Base-by-base conservation (phyloP, 2,888 invertebrate species). In the Dichetophora obliterata region DNA sequence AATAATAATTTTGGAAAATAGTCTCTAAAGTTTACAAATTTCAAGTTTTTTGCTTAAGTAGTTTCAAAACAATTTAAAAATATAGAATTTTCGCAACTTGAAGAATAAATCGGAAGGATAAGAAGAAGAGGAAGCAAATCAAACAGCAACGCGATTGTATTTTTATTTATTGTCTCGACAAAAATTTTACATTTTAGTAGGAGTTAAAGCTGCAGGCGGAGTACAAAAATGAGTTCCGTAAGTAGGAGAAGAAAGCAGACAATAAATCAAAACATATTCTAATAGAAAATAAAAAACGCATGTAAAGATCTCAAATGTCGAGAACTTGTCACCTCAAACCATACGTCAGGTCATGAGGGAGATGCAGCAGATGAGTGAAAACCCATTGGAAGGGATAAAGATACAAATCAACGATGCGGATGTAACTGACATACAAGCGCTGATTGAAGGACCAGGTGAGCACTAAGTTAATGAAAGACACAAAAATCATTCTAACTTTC, bases 281-380 rank as follows among this genome's bases (percentile, higher is more conserved):
- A 63, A 65, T 34, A n/a, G 16, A 54, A 73, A 63, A 5, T 70
- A 34, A 70, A 37, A 34, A 19, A 54, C 14, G 16, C 22, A 6
- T 70, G 16, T 69, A 4, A 86, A 93, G 93, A 94, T 95, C 92
- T 96, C 96, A 83, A 96, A 96, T 91, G 95, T 96, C 83, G 98
- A 98, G 91, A 98, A 98, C 91, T 92, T 98, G 85, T 96, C 97
- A 80, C 98, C 98, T 80, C 97, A 98, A 91, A 95, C 95, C 80
- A 94, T 97, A 77, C 91, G 96, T 80, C 93, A 95, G 85, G 95
- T 98, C 82, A 93, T 94, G 82, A 95, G 95, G 87, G 98, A 98
- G 91, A 92, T 98, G 91, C 94, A 94, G 85, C 94, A 94, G 82
- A 91, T 98, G 86, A 93, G 93, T 77, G 92, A 93, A 81, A 92